Evolutionary conservation across 2,888 invertebrate species (phyloP), one percentile per base, ranked within the genome.

Genomic region (Clitarchus hookeri): DNA sequence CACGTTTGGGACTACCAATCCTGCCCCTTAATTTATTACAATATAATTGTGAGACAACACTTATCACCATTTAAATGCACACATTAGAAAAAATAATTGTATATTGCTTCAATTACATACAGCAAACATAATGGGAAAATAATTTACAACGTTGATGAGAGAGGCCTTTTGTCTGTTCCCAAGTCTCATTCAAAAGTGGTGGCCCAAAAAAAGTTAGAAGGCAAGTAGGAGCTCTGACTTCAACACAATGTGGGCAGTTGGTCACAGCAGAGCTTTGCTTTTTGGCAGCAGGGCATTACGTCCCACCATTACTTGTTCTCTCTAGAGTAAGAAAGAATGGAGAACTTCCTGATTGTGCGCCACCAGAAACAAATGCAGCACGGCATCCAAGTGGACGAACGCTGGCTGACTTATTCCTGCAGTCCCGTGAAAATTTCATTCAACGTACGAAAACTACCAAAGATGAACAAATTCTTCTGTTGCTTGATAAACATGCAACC

Each of bases 261-360:
- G 82, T 82, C 13, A 82, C 36, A 23, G 82, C 36, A 23, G 82
- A 82, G 36, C 36, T 82, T 27, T 82, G 82, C 11, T 26, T 82
- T 26, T 36, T 87, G 85, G 90, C 90, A 8, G 88, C 88, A 54
- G 90, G 90, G 6, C 83, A 88, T 77, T 90, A 88, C 88, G 88
- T 91, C 16, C 90, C 90, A 8, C 90, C 91, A 16, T 86, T 89
- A 9, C 88, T 91, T n/a, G 90, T 91, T 85, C 91, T 90, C 88
- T 88, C 89, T 0, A 85, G 90, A 8, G 89, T 90, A 86, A 89
- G 90, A 79, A 89, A 90, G 89, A 90, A 90, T 77, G 87, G 87
- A 0, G 88, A 89, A 27, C 85, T 91, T 23, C 87, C 89, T 82
- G 88, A 90, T 85, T 89, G 88, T 44, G 90, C 90, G 23, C 90